Evolutionary conservation across 2,113 vertebrate genomes (phyloP).

Genomic region (Crotalus viridis): DNA sequence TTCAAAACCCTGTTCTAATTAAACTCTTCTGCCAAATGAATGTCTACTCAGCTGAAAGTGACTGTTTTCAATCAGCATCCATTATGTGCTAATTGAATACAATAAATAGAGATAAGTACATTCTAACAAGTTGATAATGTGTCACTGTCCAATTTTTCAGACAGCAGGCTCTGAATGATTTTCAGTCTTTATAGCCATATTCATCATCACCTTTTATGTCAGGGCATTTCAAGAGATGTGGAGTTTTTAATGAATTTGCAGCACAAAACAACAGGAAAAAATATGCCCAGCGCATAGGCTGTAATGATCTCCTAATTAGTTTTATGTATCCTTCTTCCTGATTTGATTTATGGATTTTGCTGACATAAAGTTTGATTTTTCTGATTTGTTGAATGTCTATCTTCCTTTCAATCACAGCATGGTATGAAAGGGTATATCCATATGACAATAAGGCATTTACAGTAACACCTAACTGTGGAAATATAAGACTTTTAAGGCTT

Average conservation of each 20-base stretch:
- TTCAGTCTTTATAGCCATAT: constrained; percentile 52
- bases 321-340: constrained; percentile 18
- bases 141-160: constrained; percentile 30
- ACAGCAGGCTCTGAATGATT: constrained; percentile 57
- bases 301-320: constrained; percentile 61
- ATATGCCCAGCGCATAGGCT: constrained; percentile 21
- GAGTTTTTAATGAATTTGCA: constrained; percentile 67
- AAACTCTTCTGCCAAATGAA: constrained; percentile 49
- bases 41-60: constrained; percentile 48
- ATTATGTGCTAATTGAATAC: constrained; percentile 49
- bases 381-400: background rate
- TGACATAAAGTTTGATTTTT: constrained; percentile 22
- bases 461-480: background rate
- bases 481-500: background rate
- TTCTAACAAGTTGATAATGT: constrained; percentile 34
- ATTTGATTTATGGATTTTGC: constrained; percentile 58
- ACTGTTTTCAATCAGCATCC: constrained; percentile 39
- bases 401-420: background rate
- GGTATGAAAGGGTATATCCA: background rate
- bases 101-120: constrained; percentile 56
- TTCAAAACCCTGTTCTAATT: constrained; percentile 44
- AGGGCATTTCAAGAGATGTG: constrained; percentile 57
- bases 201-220: constrained; percentile 60
- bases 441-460: background rate
- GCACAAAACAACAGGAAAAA: constrained; percentile 38